These are phyloP conservation scores for Timema podura DNA, from an alignment of 2,888 invertebrate species.

Conservation along the genomic window DNA sequence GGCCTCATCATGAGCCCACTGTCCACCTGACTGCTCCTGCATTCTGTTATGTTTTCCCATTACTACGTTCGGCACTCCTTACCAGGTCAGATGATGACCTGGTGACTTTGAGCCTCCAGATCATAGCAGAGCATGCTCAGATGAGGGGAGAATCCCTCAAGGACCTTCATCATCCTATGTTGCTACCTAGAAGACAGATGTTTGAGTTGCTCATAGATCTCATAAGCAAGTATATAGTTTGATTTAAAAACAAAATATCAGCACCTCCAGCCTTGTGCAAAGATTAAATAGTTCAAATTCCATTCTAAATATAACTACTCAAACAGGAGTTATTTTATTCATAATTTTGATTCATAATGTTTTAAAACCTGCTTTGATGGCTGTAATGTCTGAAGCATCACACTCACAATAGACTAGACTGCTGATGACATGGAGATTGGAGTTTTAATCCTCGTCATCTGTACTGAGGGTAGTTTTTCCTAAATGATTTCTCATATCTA, in stretches of 20 bases:
- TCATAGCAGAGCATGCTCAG: conserved; percentile 70
- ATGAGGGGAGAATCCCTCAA: conserved; percentile 46
- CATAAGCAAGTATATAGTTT: conserved; percentile 43
- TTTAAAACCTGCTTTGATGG: no score
- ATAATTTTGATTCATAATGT: no score
- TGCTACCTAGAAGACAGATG: conserved; percentile 78
- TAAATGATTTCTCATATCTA: no score
- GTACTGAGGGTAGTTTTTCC: no score
- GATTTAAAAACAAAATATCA: not conserved
- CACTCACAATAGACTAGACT: no score
- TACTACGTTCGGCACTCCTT: conserved; percentile 60
- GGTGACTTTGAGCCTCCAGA: conserved; percentile 57
- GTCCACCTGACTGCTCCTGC: conserved; percentile 62
- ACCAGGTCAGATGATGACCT: conserved; percentile 53
- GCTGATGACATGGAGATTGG: no score
- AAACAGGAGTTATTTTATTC: no score
- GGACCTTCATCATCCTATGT: conserved; percentile 65
- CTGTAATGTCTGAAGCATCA: no score
- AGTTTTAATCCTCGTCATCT: no score
- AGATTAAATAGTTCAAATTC: not conserved
- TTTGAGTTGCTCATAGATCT: conserved; percentile 73
- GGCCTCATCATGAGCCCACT: not conserved
- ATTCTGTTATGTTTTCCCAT: conserved; percentile 78
- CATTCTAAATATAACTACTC: no score
- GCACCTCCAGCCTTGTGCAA: not conserved